Evolutionary conservation across 2,888 invertebrate species (phyloP), one percentile per base, ranked within the genome.

Genomic region (Drosophila mettleri): DNA sequence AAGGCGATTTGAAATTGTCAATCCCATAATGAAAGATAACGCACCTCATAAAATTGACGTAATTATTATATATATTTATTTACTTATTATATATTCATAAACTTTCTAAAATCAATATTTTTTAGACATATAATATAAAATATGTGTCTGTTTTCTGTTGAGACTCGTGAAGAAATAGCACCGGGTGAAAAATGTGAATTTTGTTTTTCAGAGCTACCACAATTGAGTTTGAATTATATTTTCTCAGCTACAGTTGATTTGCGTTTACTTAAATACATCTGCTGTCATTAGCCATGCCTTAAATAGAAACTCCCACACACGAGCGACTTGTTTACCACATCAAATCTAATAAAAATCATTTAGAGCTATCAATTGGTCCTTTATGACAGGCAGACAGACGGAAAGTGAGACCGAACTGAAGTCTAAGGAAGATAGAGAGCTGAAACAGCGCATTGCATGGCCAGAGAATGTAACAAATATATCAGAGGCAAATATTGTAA

Each of bases 261-360:
- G 14, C 4, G 18, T 33, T 9, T 9, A 27, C 10, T 4, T 16
- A 16, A 10, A 24, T 16, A 16, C 7, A 20, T 18, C 20, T 18
- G 20, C 20, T 12, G 31, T 20, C 16, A 4, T 33, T 43, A 3
- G 33, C 59, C 7, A 10, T 10, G 10, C 18, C 22, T 31, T 14
- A 10, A 8, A 31, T 7, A 6, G n/a, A 29, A 22, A 18, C 46
- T 2, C 41, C 10, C 48, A 36, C 41, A 41, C 41, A 36, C 39
- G 69, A 57, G 49, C 57, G 60, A 74, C 68, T 69, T 83, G 74
- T 72, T 80, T 71, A 61, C 57, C 66, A 72, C 72, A 74, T 72
- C 66, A 63, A 78, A 86, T 73, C 73, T 68, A 88, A 78, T 88
- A 71, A 72, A 78, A 76, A 71, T 74, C 88, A 71, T 80, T 82